A percentile compares a stretch with the other conserved stretches of the same genome.
Evolutionary conservation across 2,113 vertebrate species (phyloP).

Genomic region (Paraplagusia blochii): DNA sequence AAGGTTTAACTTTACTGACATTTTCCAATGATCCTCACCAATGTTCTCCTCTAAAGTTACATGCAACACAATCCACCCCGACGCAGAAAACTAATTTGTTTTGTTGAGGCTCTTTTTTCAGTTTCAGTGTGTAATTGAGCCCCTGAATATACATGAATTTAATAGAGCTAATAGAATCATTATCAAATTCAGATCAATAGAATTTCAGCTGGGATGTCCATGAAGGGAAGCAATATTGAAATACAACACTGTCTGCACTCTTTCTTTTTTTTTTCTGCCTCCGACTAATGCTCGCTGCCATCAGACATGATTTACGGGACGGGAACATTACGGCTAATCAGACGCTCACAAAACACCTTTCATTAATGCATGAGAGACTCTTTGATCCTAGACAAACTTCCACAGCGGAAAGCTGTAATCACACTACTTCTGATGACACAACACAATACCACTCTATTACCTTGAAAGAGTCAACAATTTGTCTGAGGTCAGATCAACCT

Average conservation of each 20-base stretch:
- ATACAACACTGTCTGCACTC: slow-evolving; percentile 74
- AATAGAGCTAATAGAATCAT: slow-evolving; percentile 83
- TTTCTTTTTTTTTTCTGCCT: slow-evolving; percentile 66
- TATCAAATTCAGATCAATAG: slow-evolving; percentile 83
- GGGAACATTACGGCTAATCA: slow-evolving; percentile 77
- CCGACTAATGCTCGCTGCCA: slow-evolving; percentile 67
- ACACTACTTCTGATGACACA: slow-evolving; percentile 58
- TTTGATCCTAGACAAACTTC: slow-evolving; percentile 72
- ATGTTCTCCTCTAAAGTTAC: slow-evolving; percentile 72
- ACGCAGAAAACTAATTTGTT: slow-evolving; percentile 74
- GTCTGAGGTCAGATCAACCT: slow-evolving; percentile 56
- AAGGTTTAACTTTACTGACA: slow-evolving; percentile 67
- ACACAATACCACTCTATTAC: slow-evolving; percentile 64
- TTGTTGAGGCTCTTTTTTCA: slow-evolving; percentile 71
- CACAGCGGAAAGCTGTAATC: slow-evolving; percentile 57
- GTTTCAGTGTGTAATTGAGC: slow-evolving; percentile 71
- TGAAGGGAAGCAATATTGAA: slow-evolving; percentile 80
- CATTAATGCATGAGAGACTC: slow-evolving; percentile 71
- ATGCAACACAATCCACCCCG: slow-evolving; percentile 79
- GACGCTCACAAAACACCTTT: slow-evolving; percentile 70
- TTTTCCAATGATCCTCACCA: slow-evolving; percentile 68
- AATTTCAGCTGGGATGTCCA: slow-evolving; percentile 73
- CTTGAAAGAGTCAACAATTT: slow-evolving; percentile 54
- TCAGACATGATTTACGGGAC: slow-evolving; percentile 73
- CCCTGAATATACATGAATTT: slow-evolving; percentile 78